Percentiles rank a stretch among this genome's conserved stretches.
Evolutionary conservation across 2,888 invertebrate species (phyloP).

Genomic region (Dusona sp.): DNA sequence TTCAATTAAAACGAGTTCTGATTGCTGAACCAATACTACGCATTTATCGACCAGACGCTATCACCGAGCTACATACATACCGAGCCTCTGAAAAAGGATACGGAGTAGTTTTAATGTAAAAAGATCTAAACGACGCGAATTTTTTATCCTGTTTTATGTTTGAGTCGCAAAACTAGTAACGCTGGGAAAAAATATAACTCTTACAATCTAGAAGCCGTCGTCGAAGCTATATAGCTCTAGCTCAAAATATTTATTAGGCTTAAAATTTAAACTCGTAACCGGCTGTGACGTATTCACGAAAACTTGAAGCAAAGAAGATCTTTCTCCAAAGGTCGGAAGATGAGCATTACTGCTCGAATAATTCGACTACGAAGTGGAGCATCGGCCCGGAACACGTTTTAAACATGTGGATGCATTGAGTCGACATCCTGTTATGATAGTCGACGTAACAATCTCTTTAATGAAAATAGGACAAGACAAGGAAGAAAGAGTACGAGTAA

Average conservation of each 20-base stretch:
- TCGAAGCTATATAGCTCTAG: too few species aligned
- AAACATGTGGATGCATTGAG: slow-evolving; percentile 6
- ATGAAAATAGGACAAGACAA: not conserved
- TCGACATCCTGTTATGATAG: not conserved
- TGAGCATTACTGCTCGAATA: not conserved
- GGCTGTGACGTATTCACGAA: not conserved
- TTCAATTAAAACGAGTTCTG: slow-evolving; percentile 56
- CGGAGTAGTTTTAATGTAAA: slow-evolving; percentile 66
- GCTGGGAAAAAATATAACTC: not conserved
- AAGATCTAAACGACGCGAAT: slow-evolving; percentile 5
- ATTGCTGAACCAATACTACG: slow-evolving; percentile 52
- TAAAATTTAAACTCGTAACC: slow-evolving; percentile 1
- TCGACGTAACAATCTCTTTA: not conserved
- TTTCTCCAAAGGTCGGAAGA: not conserved
- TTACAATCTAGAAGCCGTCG: slow-evolving; percentile 2
- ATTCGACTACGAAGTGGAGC: slow-evolving; percentile 2
- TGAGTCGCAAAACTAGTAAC: not conserved
- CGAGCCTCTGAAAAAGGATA: slow-evolving; percentile 9
- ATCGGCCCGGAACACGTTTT: not conserved
- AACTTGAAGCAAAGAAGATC: not conserved
- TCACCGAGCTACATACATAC: not conserved
- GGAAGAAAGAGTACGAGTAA: not conserved
- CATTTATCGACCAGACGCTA: not conserved
- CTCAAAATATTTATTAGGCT: not conserved
- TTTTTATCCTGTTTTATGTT: not conserved